Evolutionary conservation across 2,113 vertebrate genomes (phyloP).

Genomic region (Cephalophus harveyi): DNA sequence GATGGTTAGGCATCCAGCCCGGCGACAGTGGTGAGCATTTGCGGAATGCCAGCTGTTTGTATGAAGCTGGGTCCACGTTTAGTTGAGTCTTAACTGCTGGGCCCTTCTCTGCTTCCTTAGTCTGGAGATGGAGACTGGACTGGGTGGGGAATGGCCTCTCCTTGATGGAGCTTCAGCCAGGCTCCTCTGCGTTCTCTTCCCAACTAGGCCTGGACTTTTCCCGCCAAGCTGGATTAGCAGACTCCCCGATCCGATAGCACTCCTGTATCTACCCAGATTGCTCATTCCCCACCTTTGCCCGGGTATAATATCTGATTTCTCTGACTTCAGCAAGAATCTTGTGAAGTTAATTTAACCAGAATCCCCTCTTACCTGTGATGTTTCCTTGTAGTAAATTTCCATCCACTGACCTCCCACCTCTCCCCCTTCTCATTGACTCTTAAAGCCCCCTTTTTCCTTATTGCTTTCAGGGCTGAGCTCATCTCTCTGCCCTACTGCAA

Average conservation of each 20-base stretch:
- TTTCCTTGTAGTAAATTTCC: not conserved
- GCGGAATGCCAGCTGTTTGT: too few relatives aligned
- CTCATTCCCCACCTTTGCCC: not conserved
- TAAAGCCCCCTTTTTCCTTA: not conserved
- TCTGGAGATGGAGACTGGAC: not conserved
- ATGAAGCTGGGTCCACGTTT: not conserved
- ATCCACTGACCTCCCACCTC: not conserved
- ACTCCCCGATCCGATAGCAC: not conserved
- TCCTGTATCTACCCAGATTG: not conserved
- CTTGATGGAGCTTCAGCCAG: not conserved
- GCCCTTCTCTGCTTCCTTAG: not conserved
- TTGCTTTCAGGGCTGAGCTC: not conserved
- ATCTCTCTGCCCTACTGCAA: not conserved
- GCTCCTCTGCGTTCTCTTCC: not conserved
- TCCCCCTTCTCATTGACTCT: not conserved
- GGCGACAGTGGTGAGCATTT: too few relatives aligned
- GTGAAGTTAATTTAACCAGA: not conserved
- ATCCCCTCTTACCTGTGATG: not conserved
- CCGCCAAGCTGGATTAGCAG: not conserved
- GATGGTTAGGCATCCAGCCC: not conserved
- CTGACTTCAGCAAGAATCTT: not conserved
- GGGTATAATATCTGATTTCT: not conserved
- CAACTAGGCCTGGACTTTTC: not conserved
- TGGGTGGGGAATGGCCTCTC: not conserved
- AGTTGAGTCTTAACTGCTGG: not conserved